Percentiles rank a stretch among this genome's conserved stretches.
phyloP scores from a whole-genome alignment of 2,888 invertebrate species.

The Leptogaster cylindrica region DNA sequence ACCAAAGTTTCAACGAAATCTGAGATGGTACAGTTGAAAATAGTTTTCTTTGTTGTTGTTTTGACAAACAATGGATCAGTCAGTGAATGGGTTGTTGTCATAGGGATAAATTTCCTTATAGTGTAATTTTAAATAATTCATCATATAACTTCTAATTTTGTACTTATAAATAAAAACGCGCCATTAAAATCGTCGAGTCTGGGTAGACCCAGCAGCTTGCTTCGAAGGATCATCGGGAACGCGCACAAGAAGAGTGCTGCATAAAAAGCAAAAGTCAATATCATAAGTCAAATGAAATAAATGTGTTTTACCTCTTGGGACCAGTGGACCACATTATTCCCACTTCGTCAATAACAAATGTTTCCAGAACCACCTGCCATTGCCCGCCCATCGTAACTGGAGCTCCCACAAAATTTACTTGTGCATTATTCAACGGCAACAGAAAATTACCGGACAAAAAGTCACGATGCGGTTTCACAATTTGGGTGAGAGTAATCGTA shows the following conservation, averaged over 20 bases:
- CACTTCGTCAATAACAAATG: constrained; percentile 82
- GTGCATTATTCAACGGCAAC: constrained; percentile 59
- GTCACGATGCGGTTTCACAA: constrained; percentile 88
- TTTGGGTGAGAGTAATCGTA: constrained; percentile 72
- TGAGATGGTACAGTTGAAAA: too few species aligned
- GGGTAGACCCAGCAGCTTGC: constrained; percentile 39
- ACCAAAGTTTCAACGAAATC: too few species aligned
- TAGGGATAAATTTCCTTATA: too few species aligned
- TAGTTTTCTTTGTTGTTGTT: too few species aligned
- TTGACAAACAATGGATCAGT: too few species aligned
- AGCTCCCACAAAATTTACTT: constrained; percentile 46
- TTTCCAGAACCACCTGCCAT: constrained; percentile 81
- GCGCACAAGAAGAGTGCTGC: constrained; percentile 58
- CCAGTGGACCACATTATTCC: constrained; percentile 91
- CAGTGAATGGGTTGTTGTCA: too few species aligned
- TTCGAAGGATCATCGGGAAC: constrained; percentile 61
- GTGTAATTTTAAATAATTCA: too few species aligned
- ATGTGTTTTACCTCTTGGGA: constrained; percentile 69
- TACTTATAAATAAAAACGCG: too few species aligned
- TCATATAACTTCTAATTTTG: too few species aligned
- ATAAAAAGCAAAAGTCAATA: constrained; percentile 62
- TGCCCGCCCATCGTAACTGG: constrained; percentile 68
- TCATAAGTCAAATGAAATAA: constrained; percentile 66
- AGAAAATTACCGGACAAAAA: constrained; percentile 94
- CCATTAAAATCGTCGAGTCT: constrained; percentile 49